These are phyloP conservation scores for Cynopterus sphinx DNA, from an alignment of 2,797 vertebrate genomes.

Conservation along the genomic window DNA sequence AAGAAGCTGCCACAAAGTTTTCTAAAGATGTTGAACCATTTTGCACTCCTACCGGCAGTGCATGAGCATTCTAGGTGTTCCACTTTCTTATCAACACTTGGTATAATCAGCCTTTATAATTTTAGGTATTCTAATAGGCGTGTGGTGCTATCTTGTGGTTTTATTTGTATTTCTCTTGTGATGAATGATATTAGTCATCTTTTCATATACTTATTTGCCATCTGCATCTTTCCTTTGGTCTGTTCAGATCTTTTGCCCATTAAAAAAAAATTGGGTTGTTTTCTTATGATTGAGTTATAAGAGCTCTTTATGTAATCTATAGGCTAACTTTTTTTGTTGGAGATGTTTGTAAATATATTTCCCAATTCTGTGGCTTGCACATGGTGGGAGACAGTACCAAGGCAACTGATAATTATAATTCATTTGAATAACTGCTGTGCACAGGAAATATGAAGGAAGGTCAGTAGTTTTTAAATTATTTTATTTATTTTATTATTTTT, in stretches of 20 bases:
- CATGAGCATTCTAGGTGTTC: neutral
- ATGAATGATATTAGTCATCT: neutral
- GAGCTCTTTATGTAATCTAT: neutral
- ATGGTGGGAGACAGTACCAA: neutral
- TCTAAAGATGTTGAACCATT: neutral
- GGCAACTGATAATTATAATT: neutral
- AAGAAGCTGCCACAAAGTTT: neutral
- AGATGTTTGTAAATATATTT: neutral
- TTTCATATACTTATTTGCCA: neutral
- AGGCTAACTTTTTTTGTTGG: neutral
- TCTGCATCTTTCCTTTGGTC: neutral
- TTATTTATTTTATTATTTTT: too few species aligned
- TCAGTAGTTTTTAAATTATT: neutral
- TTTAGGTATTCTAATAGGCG: neutral
- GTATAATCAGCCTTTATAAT: neutral
- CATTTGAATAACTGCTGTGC: neutral
- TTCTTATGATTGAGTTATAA: neutral
- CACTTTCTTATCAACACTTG: neutral
- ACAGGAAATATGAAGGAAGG: neutral
- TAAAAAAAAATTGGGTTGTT: neutral
- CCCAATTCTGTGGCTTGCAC: neutral
- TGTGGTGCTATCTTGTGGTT: neutral
- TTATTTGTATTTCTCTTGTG: neutral
- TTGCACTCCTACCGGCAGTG: neutral
- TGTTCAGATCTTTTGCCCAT: neutral